phyloP scores from a whole-genome alignment of 2,888 invertebrate genomes.

The Rugalucina vietnamica region DNA sequence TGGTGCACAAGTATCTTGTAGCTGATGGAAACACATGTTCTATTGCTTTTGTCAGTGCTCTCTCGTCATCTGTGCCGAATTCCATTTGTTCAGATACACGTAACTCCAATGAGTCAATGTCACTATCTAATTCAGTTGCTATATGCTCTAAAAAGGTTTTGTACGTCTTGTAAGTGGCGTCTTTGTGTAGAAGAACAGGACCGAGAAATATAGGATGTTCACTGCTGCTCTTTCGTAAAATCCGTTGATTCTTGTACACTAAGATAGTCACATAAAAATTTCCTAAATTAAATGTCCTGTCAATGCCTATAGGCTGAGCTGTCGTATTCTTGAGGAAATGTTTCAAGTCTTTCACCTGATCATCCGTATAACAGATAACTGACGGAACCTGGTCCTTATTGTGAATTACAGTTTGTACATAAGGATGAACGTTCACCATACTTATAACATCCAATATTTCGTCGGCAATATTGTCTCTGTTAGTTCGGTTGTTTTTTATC shows the following conservation, averaged over 20 bases:
- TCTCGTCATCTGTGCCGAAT: conserved; percentile 33
- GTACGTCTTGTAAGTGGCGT: conserved; percentile 33
- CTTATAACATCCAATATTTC: conserved; percentile 30
- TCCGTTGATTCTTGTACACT: conserved; percentile 31
- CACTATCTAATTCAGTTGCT: conserved; percentile 14
- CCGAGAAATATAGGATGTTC: conserved; percentile 35
- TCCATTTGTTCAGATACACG: conserved; percentile 27
- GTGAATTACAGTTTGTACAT: conserved; percentile 28
- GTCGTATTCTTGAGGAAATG: conserved; percentile 11
- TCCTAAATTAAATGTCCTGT: neutral
- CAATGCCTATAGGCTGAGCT: neutral
- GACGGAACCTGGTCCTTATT: conserved; percentile 36
- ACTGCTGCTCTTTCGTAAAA: conserved; percentile 18
- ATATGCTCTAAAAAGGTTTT: conserved; percentile 31
- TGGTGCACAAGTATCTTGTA: conserved; percentile 22
- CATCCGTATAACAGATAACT: conserved; percentile 36
- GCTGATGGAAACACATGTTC: conserved; percentile 31
- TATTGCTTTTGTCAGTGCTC: conserved; percentile 25
- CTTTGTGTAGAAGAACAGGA: conserved; percentile 39
- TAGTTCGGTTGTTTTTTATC: neutral
- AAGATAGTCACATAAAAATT: conserved; percentile 20
- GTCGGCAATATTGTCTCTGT: conserved; percentile 28
- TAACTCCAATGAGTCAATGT: conserved; percentile 16
- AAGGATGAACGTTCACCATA: conserved; percentile 40
- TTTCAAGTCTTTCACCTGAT: conserved; percentile 30